Evolutionary conservation across 2,113 vertebrate species (phyloP).

Genomic region (Opisthocomus hoazin): DNA sequence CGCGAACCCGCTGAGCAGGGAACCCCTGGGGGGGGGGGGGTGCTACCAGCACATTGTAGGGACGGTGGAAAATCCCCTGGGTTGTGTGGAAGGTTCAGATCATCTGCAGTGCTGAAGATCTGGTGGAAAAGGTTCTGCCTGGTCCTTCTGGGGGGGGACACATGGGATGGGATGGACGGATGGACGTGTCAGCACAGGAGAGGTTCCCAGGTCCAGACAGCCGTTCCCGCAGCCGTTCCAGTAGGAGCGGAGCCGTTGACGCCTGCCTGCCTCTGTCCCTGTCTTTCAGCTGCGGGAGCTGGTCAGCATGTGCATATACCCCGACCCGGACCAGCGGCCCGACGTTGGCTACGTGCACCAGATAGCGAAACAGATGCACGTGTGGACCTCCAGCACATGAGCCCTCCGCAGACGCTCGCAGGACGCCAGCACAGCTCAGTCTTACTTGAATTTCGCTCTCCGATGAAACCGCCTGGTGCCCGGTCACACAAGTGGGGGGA

Average conservation of each 20-base stretch:
- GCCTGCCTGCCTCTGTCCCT: accelerated
- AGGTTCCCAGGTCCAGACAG: background rate
- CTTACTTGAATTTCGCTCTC: constrained; percentile 72
- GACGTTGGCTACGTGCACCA: constrained; percentile 85
- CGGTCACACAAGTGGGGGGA: constrained; percentile 20
- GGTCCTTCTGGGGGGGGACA: accelerated
- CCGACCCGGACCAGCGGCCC: constrained; percentile 78
- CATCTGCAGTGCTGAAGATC: background rate
- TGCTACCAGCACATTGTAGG: accelerated
- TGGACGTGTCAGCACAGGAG: accelerated
- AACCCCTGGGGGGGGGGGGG: accelerated
- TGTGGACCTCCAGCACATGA: constrained; percentile 84
- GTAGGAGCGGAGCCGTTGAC: accelerated
- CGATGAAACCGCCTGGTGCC: constrained; percentile 51
- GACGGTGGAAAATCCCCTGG: accelerated
- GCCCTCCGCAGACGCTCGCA: background rate
- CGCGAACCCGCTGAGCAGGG: background rate
- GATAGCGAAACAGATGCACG: constrained; percentile 83
- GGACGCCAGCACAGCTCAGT: constrained; percentile 59
- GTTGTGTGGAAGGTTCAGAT: accelerated
- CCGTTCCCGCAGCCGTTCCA: accelerated
- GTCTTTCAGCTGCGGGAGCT: constrained; percentile 79
- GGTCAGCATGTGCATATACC: constrained; percentile 87
- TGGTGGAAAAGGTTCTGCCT: background rate
- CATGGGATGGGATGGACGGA: accelerated